Percentiles rank a stretch among this genome's conserved stretches.
Conservation (phyloP, 2,113 vertebrate species). For the Illadopsis cleaveri region DNA sequence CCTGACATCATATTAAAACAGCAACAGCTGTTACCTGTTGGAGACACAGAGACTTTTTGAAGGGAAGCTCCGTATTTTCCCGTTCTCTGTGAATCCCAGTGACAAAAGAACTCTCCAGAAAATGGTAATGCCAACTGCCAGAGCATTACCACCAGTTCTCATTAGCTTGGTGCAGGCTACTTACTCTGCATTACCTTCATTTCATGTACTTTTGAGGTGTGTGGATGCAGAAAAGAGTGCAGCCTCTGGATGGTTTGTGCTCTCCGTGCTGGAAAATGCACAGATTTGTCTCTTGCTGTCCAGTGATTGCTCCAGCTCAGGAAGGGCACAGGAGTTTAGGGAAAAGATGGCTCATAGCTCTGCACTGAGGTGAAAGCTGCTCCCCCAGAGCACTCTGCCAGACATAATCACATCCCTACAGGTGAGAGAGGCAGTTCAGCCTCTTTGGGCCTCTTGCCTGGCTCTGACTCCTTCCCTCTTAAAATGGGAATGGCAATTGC, state of each 20-base stretch:
- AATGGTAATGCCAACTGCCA: not conserved
- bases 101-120: constrained; percentile 19
- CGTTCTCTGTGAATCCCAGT: not conserved
- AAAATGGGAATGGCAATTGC: not conserved
- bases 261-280: not conserved
- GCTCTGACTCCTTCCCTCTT: not conserved
- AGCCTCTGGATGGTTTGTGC: not conserved
- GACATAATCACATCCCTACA: constrained; percentile 2
- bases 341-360: not conserved
- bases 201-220: not conserved
- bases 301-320: not conserved
- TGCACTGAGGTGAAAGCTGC: not conserved
- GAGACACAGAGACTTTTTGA: constrained; percentile 17
- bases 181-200: not conserved
- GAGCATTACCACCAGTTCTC: not conserved
- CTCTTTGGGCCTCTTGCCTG: not conserved
- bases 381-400: not conserved
- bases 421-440: not conserved
- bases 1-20: constrained; percentile 65
- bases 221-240: not conserved
- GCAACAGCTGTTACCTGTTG: constrained; percentile 70
- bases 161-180: not conserved
- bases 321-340: not conserved
- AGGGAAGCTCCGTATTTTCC: not conserved
- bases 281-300: not conserved